phyloP scores from a whole-genome alignment of 2,797 vertebrate species.

The Enteromius thamalakanensis region DNA sequence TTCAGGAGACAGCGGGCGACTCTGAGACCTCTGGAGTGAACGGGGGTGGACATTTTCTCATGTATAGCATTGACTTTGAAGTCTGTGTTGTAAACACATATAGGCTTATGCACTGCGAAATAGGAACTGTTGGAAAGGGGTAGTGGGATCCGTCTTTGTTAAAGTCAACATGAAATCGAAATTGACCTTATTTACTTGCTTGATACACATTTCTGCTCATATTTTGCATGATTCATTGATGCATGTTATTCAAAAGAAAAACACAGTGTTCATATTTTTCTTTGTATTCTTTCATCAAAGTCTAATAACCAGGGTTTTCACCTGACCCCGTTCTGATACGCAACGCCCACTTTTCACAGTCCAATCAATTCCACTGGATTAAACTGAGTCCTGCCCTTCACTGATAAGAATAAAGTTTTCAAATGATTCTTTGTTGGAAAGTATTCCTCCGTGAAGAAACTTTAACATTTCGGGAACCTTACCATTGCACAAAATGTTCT shows the following conservation, averaged over 20 bases:
- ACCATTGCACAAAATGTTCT: not conserved
- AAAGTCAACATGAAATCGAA: constrained; percentile 19
- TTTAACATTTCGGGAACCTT: not conserved
- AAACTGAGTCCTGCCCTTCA: not conserved
- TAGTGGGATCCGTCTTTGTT: constrained; percentile 22
- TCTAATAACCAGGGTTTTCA: not conserved
- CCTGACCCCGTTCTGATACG: not conserved
- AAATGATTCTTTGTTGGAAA: not conserved
- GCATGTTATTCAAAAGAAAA: not conserved
- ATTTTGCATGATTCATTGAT: constrained; percentile 6
- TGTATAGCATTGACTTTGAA: not conserved
- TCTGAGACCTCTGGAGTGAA: constrained; percentile 28
- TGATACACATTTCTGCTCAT: constrained; percentile 8
- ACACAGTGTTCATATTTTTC: not conserved
- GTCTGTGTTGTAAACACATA: constrained; percentile 16
- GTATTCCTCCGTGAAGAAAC: not conserved
- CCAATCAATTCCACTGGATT: constrained; percentile 14
- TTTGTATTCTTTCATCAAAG: constrained; percentile 13
- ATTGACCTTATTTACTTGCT: constrained; percentile 6
- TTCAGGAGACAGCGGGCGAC: not conserved
- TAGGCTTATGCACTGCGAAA: not conserved
- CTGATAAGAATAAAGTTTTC: not conserved
- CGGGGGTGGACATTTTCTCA: constrained; percentile 36
- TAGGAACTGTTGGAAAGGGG: not conserved
- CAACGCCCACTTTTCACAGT: not conserved